Percentiles rank a stretch among this genome's conserved stretches.
phyloP scores from a whole-genome alignment of 2,113 vertebrate genomes.

The Piprites chloris region DNA sequence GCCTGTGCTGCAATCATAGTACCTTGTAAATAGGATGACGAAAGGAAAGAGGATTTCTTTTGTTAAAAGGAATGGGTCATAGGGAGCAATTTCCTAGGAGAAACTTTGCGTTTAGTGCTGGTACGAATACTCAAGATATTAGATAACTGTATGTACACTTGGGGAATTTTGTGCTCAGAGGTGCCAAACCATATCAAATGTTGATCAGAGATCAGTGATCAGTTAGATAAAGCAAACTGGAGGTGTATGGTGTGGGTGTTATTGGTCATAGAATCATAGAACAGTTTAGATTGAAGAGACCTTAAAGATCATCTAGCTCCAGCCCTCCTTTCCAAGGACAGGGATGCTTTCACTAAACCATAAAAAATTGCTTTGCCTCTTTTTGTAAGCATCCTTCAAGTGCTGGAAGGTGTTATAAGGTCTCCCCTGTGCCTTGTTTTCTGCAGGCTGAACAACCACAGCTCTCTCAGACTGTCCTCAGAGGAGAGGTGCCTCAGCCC shows the following conservation, averaged over 20 bases:
- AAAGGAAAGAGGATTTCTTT: not conserved
- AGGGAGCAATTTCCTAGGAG: not conserved
- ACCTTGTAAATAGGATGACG: not conserved
- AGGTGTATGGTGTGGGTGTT: not conserved
- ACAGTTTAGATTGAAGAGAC: not conserved
- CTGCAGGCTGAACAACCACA: not conserved
- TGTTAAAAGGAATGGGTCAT: fast-evolving
- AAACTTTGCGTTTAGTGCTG: not conserved
- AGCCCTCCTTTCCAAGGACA: not conserved
- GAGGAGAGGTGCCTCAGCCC: not conserved
- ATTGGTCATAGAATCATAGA: not conserved
- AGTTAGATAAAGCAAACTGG: not conserved
- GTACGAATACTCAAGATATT: not conserved
- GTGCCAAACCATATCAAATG: not conserved
- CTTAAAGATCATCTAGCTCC: not conserved
- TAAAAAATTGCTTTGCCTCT: not conserved
- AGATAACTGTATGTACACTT: not conserved
- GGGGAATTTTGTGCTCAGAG: not conserved
- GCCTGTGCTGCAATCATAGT: fast-evolving
- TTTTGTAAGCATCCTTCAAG: not conserved
- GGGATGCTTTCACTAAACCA: not conserved
- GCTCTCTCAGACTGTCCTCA: not conserved
- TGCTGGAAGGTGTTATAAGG: not conserved
- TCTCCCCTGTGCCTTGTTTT: not conserved
- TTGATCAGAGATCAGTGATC: not conserved